These are phyloP conservation scores for Dipodomys spectabilis DNA, from an alignment of 2,113 vertebrate species.

Conservation along the genomic window DNA sequence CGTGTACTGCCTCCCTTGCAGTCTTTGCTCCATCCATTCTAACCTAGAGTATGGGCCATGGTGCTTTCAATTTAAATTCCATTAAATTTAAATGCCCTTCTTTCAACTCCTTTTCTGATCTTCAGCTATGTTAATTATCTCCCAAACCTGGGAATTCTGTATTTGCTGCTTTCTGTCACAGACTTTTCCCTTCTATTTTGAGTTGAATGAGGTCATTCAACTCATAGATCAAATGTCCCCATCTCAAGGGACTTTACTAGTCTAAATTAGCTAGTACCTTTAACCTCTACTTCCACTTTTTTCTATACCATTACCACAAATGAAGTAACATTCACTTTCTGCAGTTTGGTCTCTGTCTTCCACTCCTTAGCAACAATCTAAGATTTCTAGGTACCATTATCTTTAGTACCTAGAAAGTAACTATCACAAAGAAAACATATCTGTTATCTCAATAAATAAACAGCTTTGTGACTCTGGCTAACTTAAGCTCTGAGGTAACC, in stretches of 20 bases:
- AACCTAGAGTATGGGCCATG: neutral
- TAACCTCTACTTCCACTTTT: neutral
- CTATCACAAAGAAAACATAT: neutral
- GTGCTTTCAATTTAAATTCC: neutral
- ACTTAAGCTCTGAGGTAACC: neutral
- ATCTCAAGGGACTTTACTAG: neutral
- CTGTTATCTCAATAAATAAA: neutral
- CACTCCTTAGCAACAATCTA: neutral
- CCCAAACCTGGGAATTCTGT: neutral
- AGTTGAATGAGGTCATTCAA: neutral
- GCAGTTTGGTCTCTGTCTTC: neutral
- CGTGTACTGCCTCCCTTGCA: neutral
- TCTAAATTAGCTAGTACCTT: neutral
- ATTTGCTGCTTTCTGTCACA: neutral
- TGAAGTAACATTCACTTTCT: neutral
- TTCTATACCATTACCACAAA: neutral
- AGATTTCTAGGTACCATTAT: neutral
- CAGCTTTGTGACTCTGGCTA: neutral
- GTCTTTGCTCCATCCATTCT: neutral
- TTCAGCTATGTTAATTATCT: neutral
- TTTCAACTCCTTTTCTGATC: neutral
- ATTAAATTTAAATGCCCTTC: neutral
- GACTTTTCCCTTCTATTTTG: neutral
- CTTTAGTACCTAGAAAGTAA: neutral
- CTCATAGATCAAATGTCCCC: neutral